Evolutionary conservation across 2,113 vertebrate genomes (phyloP).

Genomic region (Cygnus buccinator): DNA sequence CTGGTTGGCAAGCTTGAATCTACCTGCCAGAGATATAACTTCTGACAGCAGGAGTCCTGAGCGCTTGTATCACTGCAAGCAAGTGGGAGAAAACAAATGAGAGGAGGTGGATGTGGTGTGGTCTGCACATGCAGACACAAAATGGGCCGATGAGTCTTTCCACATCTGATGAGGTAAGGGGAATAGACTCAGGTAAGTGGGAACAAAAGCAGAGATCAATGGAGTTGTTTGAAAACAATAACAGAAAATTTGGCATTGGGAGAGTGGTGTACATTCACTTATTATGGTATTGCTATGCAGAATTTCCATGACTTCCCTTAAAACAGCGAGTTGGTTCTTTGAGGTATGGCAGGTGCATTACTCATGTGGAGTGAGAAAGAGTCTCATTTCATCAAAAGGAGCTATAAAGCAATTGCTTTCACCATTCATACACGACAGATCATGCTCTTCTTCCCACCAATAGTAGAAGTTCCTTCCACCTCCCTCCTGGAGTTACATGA

Average conservation of each 20-base stretch:
- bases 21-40: background rate
- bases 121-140: rapidly evolving
- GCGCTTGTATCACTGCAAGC: rapidly evolving
- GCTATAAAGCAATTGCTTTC: background rate
- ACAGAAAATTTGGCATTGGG: background rate
- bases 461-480: background rate
- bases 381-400: background rate
- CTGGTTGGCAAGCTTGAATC: background rate
- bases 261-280: background rate
- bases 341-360: background rate
- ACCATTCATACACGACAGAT: background rate
- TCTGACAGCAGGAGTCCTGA: background rate
- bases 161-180: background rate
- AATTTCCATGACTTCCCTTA: background rate
- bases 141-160: background rate
- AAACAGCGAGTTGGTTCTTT: background rate
- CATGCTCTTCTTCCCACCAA: background rate
- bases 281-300: background rate
- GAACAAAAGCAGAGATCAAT: background rate
- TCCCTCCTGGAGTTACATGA: background rate
- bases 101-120: background rate
- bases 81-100: background rate
- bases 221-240: background rate
- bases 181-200: background rate
- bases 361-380: background rate